A percentile compares a stretch with the other conserved stretches of the same genome.
Conservation (phyloP, 2,113 vertebrate genomes). For the Panurus biarmicus region DNA sequence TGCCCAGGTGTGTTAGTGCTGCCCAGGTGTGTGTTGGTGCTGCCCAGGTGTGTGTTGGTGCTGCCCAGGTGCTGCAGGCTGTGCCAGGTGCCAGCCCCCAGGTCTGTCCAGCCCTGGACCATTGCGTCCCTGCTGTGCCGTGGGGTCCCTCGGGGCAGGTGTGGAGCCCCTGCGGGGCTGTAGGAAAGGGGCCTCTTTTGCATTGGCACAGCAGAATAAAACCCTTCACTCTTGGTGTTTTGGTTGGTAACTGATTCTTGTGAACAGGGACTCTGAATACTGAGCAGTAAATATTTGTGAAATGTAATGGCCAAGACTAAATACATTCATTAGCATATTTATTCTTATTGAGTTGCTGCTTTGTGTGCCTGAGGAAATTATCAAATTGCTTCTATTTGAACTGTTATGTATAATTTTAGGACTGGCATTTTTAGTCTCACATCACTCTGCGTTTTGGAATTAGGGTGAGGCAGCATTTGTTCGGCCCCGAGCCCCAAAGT, state of each 20-base stretch:
- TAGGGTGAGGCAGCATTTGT: background rate
- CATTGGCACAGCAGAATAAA: background rate
- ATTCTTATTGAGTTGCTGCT: background rate
- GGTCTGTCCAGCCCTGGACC: background rate
- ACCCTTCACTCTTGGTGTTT: background rate
- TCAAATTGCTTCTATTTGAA: background rate
- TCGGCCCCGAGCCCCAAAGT: background rate
- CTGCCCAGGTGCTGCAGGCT: background rate
- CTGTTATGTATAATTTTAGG: background rate
- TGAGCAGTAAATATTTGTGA: conserved; percentile 9
- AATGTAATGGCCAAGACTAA: conserved; percentile 19
- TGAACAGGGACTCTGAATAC: background rate
- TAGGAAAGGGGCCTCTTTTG: fast-evolving
- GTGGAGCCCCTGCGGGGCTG: fast-evolving
- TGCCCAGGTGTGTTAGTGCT: too few species aligned
- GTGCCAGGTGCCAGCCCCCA: background rate
- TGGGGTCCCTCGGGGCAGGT: fast-evolving
- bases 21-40: background rate
- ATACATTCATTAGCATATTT: conserved; percentile 1
- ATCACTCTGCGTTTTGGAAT: background rate
- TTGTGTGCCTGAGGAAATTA: background rate
- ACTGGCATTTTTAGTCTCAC: background rate
- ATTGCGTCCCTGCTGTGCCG: background rate
- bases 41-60: background rate
- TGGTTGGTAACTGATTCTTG: background rate